phyloP scores from a whole-genome alignment of 2,797 vertebrate genomes.

The Myoxocephalus aenaeus region DNA sequence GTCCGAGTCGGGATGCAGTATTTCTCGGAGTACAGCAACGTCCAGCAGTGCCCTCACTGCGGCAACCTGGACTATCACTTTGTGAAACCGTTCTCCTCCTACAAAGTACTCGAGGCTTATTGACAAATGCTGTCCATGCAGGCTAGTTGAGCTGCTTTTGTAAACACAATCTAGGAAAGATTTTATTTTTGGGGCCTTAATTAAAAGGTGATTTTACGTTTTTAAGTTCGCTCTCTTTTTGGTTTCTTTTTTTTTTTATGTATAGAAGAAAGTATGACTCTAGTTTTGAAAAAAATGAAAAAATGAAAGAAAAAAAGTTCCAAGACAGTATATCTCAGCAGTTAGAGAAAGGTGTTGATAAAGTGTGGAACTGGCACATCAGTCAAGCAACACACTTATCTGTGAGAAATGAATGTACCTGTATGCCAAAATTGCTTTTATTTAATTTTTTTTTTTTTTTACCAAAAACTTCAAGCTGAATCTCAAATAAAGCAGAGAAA shows the following conservation, averaged over 20 bases:
- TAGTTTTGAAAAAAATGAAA: slow-evolving; percentile 23
- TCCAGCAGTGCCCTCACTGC: slow-evolving; percentile 99
- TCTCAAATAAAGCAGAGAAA: slow-evolving; percentile 79
- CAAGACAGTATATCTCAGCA: slow-evolving; percentile 73
- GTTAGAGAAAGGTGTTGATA: slow-evolving; percentile 65
- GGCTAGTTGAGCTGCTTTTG: slow-evolving; percentile 85
- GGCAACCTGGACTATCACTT: slow-evolving; percentile 99
- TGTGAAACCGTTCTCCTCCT: slow-evolving; percentile 99
- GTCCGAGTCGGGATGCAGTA: slow-evolving; percentile 99
- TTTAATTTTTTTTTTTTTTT: slow-evolving; percentile 70
- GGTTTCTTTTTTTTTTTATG: slow-evolving; percentile 61
- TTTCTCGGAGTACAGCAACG: slow-evolving; percentile 99
- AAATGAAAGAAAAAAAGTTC: slow-evolving; percentile 22
- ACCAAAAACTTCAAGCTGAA: slow-evolving; percentile 74
- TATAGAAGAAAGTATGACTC: slow-evolving; percentile 58
- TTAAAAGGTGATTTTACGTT: slow-evolving; percentile 82
- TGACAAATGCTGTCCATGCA: slow-evolving; percentile 96
- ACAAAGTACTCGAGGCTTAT: slow-evolving; percentile 99
- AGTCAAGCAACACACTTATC: slow-evolving; percentile 76
- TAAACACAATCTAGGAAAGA: slow-evolving; percentile 78
- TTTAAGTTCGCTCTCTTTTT: slow-evolving; percentile 77
- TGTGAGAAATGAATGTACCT: slow-evolving; percentile 95
- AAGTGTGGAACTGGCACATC: slow-evolving; percentile 71
- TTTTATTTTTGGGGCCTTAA: slow-evolving; percentile 83
- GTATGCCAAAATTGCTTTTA: slow-evolving; percentile 86